Percentiles rank a stretch among this genome's conserved stretches.
Conservation (phyloP, 2,113 vertebrate genomes). For the Caretta caretta region DNA sequence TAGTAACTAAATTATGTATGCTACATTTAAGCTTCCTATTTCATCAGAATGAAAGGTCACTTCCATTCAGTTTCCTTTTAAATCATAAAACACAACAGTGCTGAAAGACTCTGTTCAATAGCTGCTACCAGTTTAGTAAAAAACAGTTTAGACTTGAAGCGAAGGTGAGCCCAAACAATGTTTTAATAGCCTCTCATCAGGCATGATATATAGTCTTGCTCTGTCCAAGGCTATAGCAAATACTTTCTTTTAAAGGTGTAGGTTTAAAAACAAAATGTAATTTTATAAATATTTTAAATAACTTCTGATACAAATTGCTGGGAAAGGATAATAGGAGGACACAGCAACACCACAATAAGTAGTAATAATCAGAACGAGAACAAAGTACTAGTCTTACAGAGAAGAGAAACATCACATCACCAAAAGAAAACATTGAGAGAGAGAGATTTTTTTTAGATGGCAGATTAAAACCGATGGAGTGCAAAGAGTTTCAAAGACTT, state of each 20-base stretch:
- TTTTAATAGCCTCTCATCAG: neutral
- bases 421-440: neutral
- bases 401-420: neutral
- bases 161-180: neutral
- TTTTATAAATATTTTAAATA: neutral
- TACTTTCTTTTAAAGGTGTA: neutral
- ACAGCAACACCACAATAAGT: neutral
- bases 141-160: neutral
- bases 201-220: neutral
- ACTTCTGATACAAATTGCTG: neutral
- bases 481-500: neutral
- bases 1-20: neutral
- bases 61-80: neutral
- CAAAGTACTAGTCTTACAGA: constrained; percentile 1
- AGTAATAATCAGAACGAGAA: neutral
- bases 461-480: neutral
- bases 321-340: neutral
- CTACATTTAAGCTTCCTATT: neutral
- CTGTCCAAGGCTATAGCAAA: neutral
- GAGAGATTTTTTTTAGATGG: neutral
- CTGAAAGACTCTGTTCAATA: neutral
- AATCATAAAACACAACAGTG: neutral
- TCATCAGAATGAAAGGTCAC: neutral
- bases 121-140: neutral
- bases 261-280: neutral